Evolutionary conservation across 2,888 invertebrate genomes (phyloP), one percentile per base, ranked within the genome.

Genomic region (Drosophila pseudotalamancana): DNA sequence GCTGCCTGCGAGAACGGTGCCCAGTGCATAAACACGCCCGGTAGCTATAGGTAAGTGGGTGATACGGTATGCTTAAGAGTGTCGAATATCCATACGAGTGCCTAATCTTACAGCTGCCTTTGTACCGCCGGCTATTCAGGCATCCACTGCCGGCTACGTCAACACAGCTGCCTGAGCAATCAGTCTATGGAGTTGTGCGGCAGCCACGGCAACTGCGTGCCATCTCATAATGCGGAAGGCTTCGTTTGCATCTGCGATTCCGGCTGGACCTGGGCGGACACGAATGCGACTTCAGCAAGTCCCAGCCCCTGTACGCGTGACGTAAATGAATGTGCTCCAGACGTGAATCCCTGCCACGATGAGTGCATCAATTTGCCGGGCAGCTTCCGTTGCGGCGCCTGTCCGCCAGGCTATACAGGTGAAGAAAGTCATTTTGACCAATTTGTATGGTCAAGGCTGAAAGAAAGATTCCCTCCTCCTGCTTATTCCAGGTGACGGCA

Each of bases 301-400:
- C 93, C 93, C 57, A 94, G 94, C 1, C 93, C 95, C 2, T 99
- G 99, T 89, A 93, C 92, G 6, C 93, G 94, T 3, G 99, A 99
- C 90, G 93, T 98, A 0, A 94, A 99, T 89, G 99, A 99, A 92
- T 99, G 99, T 89, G 92, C 93, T 9, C 91, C 91, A 1, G 90
- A 92, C 0, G 92, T 92, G 34, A 95, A 95, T 91, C 94, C 95
- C 4, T 99, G 98, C 89, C 93, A 92, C 50, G 97, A 97, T 0
- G 92, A 93, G n/a, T 99, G 99, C 89, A 94, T 97, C 61, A 99
- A 99, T 90, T 92, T 95, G 0, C 98, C 97, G 0, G 99, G 99
- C 1, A 94, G 96, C 4, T 99, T 97, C 91, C 93, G 93, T 66
- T 99, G 99, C 90, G 97, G 96, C 2, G 92, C 93, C 18, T 99